Evolutionary conservation across 1,140 invertebrate genomes (phyloP).

Genomic region (Globodera ellingtonae): DNA sequence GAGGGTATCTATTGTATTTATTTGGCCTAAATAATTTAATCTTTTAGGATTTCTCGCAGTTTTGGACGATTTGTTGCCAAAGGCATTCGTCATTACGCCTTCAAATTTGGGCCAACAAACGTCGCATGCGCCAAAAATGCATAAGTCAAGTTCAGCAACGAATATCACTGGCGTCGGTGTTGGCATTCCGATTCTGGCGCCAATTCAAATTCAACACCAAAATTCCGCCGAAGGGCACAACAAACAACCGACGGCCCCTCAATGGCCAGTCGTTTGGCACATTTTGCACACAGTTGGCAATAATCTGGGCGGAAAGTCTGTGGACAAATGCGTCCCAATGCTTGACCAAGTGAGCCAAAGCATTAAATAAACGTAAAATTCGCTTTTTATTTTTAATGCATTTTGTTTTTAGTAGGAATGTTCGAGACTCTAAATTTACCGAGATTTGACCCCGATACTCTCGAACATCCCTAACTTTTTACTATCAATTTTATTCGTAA

Average conservation of each 20-base stretch:
- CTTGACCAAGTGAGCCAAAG: constrained; percentile 5
- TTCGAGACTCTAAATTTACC: too few relatives aligned
- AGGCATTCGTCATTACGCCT: background rate
- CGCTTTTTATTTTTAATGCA: background rate
- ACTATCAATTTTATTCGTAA: too few relatives aligned
- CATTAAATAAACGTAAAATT: background rate
- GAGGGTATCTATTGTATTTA: too few relatives aligned
- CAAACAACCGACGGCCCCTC: background rate
- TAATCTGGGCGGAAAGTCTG: background rate
- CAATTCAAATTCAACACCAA: background rate
- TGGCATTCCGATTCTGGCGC: background rate
- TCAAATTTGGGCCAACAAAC: background rate
- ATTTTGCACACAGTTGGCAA: constrained; percentile 5
- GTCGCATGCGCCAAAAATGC: background rate
- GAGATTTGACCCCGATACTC: too few relatives aligned
- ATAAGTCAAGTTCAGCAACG: background rate
- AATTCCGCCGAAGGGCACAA: background rate
- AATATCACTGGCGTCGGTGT: background rate
- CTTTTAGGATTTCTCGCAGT: background rate
- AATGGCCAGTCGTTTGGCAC: constrained; percentile 3
- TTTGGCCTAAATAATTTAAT: too few relatives aligned
- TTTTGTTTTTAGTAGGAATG: background rate
- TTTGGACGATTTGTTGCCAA: constrained; percentile 5
- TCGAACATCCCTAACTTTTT: too few relatives aligned
- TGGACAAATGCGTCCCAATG: constrained; percentile 22